phyloP scores from a whole-genome alignment of 2,797 vertebrate genomes.

The Parauchenoglanis ngamensis region DNA sequence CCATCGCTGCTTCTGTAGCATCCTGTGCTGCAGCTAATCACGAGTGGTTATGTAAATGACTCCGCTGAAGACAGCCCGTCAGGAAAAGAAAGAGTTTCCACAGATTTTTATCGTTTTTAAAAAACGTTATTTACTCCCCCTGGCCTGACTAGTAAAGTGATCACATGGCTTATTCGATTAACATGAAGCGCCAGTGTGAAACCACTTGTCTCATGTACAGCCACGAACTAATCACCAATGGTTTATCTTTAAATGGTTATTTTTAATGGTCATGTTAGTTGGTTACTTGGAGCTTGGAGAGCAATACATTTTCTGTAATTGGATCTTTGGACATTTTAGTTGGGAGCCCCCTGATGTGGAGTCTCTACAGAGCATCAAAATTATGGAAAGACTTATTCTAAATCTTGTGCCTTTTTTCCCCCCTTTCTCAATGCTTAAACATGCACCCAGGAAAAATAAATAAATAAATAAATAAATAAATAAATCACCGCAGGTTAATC shows the following conservation, averaged over 20 bases:
- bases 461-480: background rate
- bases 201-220: background rate
- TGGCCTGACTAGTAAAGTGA: background rate
- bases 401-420: slow-evolving; percentile 6
- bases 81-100: background rate
- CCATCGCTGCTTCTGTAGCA: background rate
- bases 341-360: slow-evolving; percentile 13
- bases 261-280: background rate
- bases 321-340: background rate
- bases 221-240: background rate
- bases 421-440: background rate
- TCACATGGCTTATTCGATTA: background rate
- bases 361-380: slow-evolving; percentile 18
- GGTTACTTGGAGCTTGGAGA: background rate
- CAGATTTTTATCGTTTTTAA: background rate
- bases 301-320: background rate
- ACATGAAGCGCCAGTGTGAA: background rate
- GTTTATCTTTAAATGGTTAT: background rate
- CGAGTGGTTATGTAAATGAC: background rate
- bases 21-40: background rate
- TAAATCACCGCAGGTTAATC: slow-evolving; percentile 30
- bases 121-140: background rate
- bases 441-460: background rate
- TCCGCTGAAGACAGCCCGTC: background rate
- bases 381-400: slow-evolving; percentile 12